Base-by-base conservation (phyloP, 2,113 vertebrate genomes). In the Phalacrocorax pelagicus region DNA sequence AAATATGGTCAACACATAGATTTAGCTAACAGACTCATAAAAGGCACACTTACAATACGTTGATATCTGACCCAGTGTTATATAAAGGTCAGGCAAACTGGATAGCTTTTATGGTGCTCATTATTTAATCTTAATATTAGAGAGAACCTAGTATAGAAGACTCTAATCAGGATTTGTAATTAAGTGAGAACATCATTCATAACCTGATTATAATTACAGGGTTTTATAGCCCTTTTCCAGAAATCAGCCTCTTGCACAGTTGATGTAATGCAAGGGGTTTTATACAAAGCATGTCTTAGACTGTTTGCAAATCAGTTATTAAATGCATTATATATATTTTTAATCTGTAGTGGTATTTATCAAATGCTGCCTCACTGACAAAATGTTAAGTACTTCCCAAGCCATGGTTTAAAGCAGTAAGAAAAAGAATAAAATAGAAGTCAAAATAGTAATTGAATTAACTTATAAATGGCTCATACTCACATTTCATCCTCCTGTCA, bases 111-210 rank as follows among this genome's bases (percentile, higher is more conserved):
- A 97, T 94, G 74, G 72, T 96, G 91, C 92, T 98, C 95, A 97
- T 98, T 98, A 97, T 97, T 98, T 97, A 97, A 98, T 95, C 88
- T 96, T 97, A 97, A 96, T 97, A 98, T 98, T 97, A 97, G 96
- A 97, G 92, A 97, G 88, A 98, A 81, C 90, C 95, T 96, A 96
- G 69, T 91, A 97, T 75, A 97, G 94, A 96, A 97, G 96, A 88
- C 96, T 88, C 75, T 97, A 98, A 98, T 98, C 98, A 98, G 95
- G 94, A 96, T 97, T 98, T 98, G 97, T 98, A 97, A 98, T 98
- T 98, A 98, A 98, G 88, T 92, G 95, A 97, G 96, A 98, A 96
- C 86, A 97, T 96, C 62, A 97, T 98, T 98, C 97, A 97, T 96
- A 98, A 98, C 96, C 92, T 98, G 97, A 98, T 98, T 98, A 95